Evolutionary conservation across 1,140 invertebrate genomes (phyloP).

Genomic region (Papilio polytes): DNA sequence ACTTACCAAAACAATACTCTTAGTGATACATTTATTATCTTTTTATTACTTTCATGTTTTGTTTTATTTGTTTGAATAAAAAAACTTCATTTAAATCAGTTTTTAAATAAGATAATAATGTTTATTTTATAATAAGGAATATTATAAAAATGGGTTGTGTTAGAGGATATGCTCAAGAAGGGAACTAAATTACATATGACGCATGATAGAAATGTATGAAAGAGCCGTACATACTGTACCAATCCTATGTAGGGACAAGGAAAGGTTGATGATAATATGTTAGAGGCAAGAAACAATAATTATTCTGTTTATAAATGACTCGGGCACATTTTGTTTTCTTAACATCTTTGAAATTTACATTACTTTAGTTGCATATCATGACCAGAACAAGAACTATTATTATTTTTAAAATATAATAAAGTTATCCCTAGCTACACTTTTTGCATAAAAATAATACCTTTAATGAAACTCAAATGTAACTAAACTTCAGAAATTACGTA

Average conservation of each 20-base stretch:
- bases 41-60: constrained; percentile 10
- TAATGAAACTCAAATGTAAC: background rate
- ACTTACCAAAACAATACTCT: constrained; percentile 61
- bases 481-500: background rate
- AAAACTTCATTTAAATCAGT: background rate
- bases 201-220: no score
- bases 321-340: background rate
- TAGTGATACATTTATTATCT: constrained; percentile 48
- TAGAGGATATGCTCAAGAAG: no score
- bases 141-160: no score
- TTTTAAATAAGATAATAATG: no score
- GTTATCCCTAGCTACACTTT: background rate
- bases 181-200: no score
- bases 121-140: no score
- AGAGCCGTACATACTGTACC: no score
- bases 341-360: background rate
- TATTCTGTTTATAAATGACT: no score
- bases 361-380: background rate
- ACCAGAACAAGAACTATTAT: background rate
- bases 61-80: constrained; percentile 16
- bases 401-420: background rate
- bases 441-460: background rate
- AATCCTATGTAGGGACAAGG: no score
- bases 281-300: no score
- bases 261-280: no score